Evolutionary conservation across 2,113 vertebrate species (phyloP).

Genomic region (Delphinapterus leucas): DNA sequence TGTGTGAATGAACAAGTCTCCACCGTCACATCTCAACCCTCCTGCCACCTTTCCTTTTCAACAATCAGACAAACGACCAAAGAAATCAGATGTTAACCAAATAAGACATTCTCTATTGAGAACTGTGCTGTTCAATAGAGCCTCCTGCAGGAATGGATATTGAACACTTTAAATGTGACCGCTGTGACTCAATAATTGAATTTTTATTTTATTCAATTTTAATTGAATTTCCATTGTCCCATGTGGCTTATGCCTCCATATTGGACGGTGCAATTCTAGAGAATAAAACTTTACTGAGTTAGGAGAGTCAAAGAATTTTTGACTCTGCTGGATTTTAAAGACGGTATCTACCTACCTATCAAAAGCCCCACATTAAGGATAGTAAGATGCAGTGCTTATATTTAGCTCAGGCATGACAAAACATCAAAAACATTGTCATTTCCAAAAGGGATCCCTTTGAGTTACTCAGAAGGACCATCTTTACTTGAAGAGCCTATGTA

Average conservation of each 20-base stretch:
- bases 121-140: not conserved
- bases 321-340: not conserved
- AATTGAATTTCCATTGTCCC: not conserved
- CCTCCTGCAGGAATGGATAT: not conserved
- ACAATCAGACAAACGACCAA: not conserved
- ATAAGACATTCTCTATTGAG: not conserved
- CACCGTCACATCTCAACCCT: not conserved
- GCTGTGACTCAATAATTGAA: not conserved
- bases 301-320: not conserved
- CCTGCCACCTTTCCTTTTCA: not conserved
- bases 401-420: not conserved
- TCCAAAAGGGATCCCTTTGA: not conserved
- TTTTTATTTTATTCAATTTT: not conserved
- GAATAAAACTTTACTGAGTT: not conserved
- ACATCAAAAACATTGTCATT: not conserved
- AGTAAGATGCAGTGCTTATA: not conserved
- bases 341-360: not conserved
- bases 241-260: not conserved
- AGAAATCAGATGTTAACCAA: not conserved
- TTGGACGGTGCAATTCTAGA: not conserved
- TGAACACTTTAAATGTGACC: not conserved
- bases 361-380: not conserved
- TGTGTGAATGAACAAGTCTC: not conserved
- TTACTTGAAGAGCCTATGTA: not conserved
- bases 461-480: not conserved